A percentile compares a stretch with the other conserved stretches of the same genome.
phyloP scores from a whole-genome alignment of 1,140 invertebrate genomes.

The Drosophila bocqueti region DNA sequence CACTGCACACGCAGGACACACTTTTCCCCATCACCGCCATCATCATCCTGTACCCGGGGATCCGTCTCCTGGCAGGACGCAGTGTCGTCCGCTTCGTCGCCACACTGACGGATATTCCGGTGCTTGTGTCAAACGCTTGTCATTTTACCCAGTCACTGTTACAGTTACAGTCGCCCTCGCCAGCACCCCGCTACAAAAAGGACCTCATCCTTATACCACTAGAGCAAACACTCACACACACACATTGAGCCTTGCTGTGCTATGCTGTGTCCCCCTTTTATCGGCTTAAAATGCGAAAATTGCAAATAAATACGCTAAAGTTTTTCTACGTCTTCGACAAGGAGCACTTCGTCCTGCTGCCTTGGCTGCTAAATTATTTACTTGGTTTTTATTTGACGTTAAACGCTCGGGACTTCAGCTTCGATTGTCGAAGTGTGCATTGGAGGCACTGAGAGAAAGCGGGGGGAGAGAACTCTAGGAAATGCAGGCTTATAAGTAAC shows the following conservation, averaged over 20 bases:
- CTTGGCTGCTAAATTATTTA: slow-evolving; percentile 74
- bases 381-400: slow-evolving; percentile 76
- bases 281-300: slow-evolving; percentile 82
- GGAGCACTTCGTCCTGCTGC: slow-evolving; percentile 41
- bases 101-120: slow-evolving; percentile 81
- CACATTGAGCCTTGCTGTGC: background rate
- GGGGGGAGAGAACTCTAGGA: background rate
- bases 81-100: slow-evolving; percentile 70
- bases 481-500: too few species aligned
- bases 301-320: slow-evolving; percentile 76
- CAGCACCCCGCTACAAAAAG: background rate
- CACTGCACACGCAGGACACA: slow-evolving; percentile 69
- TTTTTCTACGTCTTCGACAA: slow-evolving; percentile 45
- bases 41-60: slow-evolving; percentile 10
- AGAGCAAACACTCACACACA: slow-evolving; percentile 3
- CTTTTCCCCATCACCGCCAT: slow-evolving; percentile 11
- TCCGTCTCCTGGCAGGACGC: slow-evolving; percentile 39
- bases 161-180: background rate
- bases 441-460: slow-evolving; percentile 14
- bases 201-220: slow-evolving; percentile 19
- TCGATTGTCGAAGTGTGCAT: slow-evolving; percentile 46
- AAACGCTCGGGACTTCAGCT: slow-evolving; percentile 61
- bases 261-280: slow-evolving; percentile 56
- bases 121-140: slow-evolving; percentile 82
- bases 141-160: slow-evolving; percentile 66